Conservation (phyloP, 2,888 invertebrate species). For the Cheilosia grossa region DNA sequence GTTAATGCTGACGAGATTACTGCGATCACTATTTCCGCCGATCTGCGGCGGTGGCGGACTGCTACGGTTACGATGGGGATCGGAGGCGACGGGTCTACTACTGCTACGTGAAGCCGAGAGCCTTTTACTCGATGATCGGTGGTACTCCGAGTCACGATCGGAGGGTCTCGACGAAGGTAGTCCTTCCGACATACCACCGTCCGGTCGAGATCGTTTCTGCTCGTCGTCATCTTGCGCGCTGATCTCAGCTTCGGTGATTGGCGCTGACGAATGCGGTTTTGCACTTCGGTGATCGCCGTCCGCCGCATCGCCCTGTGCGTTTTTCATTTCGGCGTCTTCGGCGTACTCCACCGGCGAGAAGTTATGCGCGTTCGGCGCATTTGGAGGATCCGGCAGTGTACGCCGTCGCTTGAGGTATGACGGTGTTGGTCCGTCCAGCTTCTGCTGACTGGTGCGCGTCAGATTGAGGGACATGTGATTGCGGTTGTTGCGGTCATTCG, state of each 20-base stretch:
- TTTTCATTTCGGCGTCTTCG: slow-evolving; percentile 75
- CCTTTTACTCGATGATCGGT: slow-evolving; percentile 70
- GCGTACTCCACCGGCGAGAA: slow-evolving; percentile 81
- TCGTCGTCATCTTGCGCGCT: slow-evolving; percentile 44
- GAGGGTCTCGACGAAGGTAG: slow-evolving; percentile 38
- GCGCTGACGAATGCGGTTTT: slow-evolving; percentile 76
- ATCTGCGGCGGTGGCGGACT: slow-evolving; percentile 76
- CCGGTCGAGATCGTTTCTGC: slow-evolving; percentile 76
- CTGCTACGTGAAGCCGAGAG: slow-evolving; percentile 61
- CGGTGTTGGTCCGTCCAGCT: slow-evolving; percentile 80
- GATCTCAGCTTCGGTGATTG: slow-evolving; percentile 72
- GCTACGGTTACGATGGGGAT: slow-evolving; percentile 74
- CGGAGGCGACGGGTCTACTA: slow-evolving; percentile 44
- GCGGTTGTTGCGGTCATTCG: slow-evolving; percentile 76
- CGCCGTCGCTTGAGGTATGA: slow-evolving; percentile 81
- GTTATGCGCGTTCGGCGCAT: slow-evolving; percentile 82
- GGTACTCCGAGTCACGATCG: slow-evolving; percentile 66
- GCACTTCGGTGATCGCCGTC: slow-evolving; percentile 64
- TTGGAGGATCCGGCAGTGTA: slow-evolving; percentile 81
- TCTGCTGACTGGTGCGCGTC: slow-evolving; percentile 81
- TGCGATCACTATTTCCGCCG: slow-evolving; percentile 77
- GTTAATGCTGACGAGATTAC: slow-evolving; percentile 84
- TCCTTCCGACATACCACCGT: slow-evolving; percentile 75
- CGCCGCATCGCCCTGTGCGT: slow-evolving; percentile 49
- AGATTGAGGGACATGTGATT: slow-evolving; percentile 81